Evolutionary conservation across 2,113 vertebrate genomes (phyloP).

Genomic region (Trinectes maculatus): DNA sequence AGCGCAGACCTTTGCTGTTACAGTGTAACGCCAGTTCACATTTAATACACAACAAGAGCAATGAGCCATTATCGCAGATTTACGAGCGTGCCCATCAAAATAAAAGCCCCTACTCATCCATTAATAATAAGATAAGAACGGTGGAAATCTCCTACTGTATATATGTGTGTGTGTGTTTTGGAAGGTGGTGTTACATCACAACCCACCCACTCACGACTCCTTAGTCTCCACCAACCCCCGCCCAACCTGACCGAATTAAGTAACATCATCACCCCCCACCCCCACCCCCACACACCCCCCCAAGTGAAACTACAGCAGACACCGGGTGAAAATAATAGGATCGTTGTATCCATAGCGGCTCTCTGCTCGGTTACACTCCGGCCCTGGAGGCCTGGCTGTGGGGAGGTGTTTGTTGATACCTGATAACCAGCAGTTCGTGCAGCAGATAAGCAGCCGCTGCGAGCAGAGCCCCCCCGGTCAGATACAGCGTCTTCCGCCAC

Average conservation of each 20-base stretch:
- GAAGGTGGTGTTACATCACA: slow-evolving; percentile 70
- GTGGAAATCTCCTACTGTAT: slow-evolving; percentile 13
- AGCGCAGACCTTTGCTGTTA: too few species aligned
- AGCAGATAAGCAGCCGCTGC: slow-evolving; percentile 96
- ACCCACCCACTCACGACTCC: slow-evolving; percentile 68
- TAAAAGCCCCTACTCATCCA: background rate
- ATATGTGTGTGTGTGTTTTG: slow-evolving; percentile 21
- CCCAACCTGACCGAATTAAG: slow-evolving; percentile 60
- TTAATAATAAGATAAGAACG: slow-evolving; percentile 7
- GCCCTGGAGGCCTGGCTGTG: slow-evolving; percentile 29
- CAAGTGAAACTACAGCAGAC: slow-evolving; percentile 30
- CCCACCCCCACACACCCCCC: too few species aligned
- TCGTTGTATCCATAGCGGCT: too few species aligned
- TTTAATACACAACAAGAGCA: too few species aligned
- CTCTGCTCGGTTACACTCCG: too few species aligned
- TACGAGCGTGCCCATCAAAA: background rate
- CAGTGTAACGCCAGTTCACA: too few species aligned
- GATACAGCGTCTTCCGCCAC: slow-evolving; percentile 97
- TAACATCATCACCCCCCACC: too few species aligned
- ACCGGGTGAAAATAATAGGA: background rate
- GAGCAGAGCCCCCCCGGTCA: slow-evolving; percentile 96
- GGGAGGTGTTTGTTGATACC: slow-evolving; percentile 80
- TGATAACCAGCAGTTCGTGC: slow-evolving; percentile 94
- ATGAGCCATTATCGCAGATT: background rate
- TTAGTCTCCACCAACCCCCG: slow-evolving; percentile 48